Base-by-base conservation (phyloP, 2,888 invertebrate genomes). In the Stramonita haemastoma region DNA sequence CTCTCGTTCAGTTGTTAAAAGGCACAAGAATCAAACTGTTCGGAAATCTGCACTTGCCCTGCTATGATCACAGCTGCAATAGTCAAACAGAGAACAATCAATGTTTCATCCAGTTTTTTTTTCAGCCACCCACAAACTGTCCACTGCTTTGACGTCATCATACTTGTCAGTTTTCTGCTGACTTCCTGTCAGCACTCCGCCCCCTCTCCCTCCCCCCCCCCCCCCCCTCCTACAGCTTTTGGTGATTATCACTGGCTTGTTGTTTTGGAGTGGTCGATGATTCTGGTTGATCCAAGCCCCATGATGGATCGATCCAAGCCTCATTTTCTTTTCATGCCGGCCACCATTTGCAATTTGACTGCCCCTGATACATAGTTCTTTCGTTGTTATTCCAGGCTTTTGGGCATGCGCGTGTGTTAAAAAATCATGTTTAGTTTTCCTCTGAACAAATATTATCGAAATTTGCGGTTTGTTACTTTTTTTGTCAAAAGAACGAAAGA, bases 71-170 rank as follows among this genome's bases (percentile, higher is more conserved):
- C 2, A 46, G 46, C 46, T 46, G 46, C 46, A 46, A 46, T 8
- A 46, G 46, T 46, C 46, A 46, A 46, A 2, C 26, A 17, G 1
- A 6, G 13, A 66, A 66, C 17, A 26, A 66, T 66, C 26, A 66
- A 66, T 66, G 26, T 66, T 2, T 66, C 13, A 17, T 17, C 66
- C 4, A 46, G 46, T 46, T 46, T 46, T 46, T 46, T 46, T 46
- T 46, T 46, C 46, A 46, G 46, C 46, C 46, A 46, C 22, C 32
- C 60, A 29, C 34, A 34, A 60, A 60, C 60, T 32, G 66, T 4
- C 34, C 60, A 32, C 15, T 32, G 60, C 86, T 34, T 15, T 79
- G 79, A 79, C 79, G 79, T 79, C 79, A 79, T 79, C 32, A 79
- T 8, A 32, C 79, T 34, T 79, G 79, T 79, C 34, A 34, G 29